phyloP scores from a whole-genome alignment of 2,797 vertebrate genomes.

The Jordanella pulchra region DNA sequence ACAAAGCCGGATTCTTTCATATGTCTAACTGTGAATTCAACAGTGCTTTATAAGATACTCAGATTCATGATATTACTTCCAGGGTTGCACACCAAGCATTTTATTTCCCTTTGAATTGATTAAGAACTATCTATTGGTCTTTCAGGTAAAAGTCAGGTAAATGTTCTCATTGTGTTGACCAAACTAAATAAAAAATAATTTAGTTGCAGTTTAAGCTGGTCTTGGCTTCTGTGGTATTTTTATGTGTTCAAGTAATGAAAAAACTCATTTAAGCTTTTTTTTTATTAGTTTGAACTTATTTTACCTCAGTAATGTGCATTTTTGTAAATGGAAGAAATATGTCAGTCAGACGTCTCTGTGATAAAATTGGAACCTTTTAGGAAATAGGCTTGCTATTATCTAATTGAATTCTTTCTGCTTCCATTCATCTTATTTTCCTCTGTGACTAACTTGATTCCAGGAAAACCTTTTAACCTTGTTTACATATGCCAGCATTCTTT shows the following conservation, averaged over 20 bases:
- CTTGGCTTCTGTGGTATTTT: neutral
- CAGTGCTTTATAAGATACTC: neutral
- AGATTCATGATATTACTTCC: neutral
- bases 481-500: conserved; percentile 7
- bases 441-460: conserved; percentile 12
- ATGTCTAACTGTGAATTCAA: neutral
- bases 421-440: conserved; percentile 10
- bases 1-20: neutral
- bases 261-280: neutral
- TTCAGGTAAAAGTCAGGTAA: neutral
- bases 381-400: conserved; percentile 22
- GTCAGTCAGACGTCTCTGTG: neutral
- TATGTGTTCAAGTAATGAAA: neutral
- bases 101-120: neutral
- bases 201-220: neutral
- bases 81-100: neutral
- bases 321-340: neutral
- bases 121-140: neutral
- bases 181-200: neutral
- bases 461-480: conserved; percentile 28
- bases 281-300: neutral
- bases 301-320: neutral
- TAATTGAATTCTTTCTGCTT: conserved; percentile 15
- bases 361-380: neutral
- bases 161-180: neutral